Evolutionary conservation across 2,113 vertebrate genomes (phyloP).

Genomic region (Lasiurus cinereus): DNA sequence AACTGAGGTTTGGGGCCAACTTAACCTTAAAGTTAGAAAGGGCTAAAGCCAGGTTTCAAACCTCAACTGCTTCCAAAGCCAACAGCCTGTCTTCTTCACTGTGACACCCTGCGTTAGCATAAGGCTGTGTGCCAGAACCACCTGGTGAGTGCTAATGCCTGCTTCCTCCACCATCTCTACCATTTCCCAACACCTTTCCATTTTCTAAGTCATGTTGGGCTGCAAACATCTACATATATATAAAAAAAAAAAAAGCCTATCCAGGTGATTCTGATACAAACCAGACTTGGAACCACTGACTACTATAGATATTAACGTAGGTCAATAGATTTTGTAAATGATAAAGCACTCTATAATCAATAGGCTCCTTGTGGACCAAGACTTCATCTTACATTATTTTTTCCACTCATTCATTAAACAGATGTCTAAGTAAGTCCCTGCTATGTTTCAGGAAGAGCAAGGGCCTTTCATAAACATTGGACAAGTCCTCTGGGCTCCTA

Average conservation of each 20-base stretch:
- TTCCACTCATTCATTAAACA: background rate
- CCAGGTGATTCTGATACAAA: slow-evolving; percentile 14
- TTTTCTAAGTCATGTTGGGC: background rate
- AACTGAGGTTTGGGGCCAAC: background rate
- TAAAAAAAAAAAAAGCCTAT: background rate
- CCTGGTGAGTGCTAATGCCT: background rate
- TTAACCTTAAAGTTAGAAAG: background rate
- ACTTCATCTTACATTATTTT: slow-evolving; percentile 8
- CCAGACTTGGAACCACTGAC: background rate
- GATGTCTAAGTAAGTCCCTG: background rate
- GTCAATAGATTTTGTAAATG: slow-evolving; percentile 46
- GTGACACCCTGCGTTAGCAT: background rate
- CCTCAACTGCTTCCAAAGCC: background rate
- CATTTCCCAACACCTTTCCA: background rate
- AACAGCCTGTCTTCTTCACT: background rate
- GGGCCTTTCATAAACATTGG: background rate
- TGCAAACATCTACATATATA: background rate
- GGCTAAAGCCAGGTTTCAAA: background rate
- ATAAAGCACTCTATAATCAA: background rate
- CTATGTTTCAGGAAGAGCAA: background rate
- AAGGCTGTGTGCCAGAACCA: background rate
- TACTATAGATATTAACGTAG: background rate
- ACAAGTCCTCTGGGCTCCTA: background rate
- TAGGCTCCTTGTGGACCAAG: background rate
- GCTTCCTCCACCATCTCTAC: background rate